These are phyloP conservation scores for Asteroscopus sphinx DNA, from an alignment of 2,888 invertebrate genomes.

Conservation along the genomic window DNA sequence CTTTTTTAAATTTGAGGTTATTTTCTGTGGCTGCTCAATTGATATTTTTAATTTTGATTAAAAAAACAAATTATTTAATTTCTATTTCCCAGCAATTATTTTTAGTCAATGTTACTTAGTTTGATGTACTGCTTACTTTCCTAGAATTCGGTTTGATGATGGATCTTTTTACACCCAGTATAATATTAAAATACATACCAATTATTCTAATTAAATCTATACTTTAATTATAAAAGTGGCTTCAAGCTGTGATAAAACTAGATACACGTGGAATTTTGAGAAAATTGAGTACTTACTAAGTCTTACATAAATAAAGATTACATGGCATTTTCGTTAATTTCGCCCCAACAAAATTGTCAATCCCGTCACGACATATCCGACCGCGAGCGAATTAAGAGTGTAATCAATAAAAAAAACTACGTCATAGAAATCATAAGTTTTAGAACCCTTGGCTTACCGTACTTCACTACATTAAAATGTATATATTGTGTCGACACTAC, in stretches of 20 bases:
- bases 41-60: no score
- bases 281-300: constrained; percentile 10
- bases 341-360: constrained; percentile 18
- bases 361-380: constrained; percentile 4
- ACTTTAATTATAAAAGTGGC: constrained; percentile 28
- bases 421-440: constrained; percentile 33
- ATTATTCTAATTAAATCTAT: constrained; percentile 27
- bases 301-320: constrained; percentile 30
- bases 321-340: constrained; percentile 37
- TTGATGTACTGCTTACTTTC: no score
- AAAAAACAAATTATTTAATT: no score
- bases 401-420: constrained; percentile 34
- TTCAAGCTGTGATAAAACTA: constrained; percentile 39
- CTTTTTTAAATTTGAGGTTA: no score
- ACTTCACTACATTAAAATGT: constrained; percentile 20
- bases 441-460: constrained; percentile 44
- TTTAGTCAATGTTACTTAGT: no score
- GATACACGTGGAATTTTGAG: constrained; percentile 24
- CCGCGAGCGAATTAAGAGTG: constrained; percentile 16
- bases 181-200: constrained; percentile 25
- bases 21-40: no score
- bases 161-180: no score
- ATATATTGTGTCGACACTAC: constrained; percentile 26
- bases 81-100: no score
- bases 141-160: no score